phyloP scores from a whole-genome alignment of 2,113 vertebrate species.

The Apodemus sylvaticus region DNA sequence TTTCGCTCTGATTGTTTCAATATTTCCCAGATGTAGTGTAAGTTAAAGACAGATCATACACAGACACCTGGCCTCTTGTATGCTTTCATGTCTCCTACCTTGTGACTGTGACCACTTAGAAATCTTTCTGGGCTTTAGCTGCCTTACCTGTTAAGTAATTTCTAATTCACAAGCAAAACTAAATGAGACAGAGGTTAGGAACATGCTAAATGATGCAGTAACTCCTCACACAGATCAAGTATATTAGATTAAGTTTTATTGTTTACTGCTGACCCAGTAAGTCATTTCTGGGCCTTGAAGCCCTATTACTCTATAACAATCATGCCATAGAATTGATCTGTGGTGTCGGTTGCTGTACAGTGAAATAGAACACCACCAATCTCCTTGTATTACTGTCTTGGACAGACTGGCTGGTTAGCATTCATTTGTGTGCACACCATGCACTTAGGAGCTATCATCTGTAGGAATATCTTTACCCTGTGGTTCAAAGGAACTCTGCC shows the following conservation, averaged over 20 bases:
- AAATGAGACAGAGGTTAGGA: background rate
- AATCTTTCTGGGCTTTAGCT: slow-evolving; percentile 1
- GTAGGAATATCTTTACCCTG: background rate
- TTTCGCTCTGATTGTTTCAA: slow-evolving; percentile 4
- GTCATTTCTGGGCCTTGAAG: accelerated
- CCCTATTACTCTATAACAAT: background rate
- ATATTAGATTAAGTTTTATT: background rate
- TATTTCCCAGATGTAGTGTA: background rate
- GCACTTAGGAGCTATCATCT: background rate
- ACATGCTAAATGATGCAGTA: background rate
- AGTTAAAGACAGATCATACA: background rate
- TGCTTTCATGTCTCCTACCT: background rate
- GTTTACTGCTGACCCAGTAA: background rate
- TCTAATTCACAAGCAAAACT: background rate
- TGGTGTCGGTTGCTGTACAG: background rate
- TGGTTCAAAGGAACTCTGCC: background rate
- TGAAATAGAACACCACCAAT: background rate
- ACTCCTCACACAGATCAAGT: background rate
- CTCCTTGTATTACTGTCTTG: background rate
- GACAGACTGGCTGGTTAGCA: background rate
- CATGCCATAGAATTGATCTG: background rate
- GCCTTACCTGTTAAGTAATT: slow-evolving; percentile 8
- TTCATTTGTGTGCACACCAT: background rate
- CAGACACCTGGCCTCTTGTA: background rate
- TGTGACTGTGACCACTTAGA: background rate